Evolutionary conservation across 2,888 invertebrate species (phyloP), one percentile per base, ranked within the genome.

Genomic region (Ptychoptera albimana): DNA sequence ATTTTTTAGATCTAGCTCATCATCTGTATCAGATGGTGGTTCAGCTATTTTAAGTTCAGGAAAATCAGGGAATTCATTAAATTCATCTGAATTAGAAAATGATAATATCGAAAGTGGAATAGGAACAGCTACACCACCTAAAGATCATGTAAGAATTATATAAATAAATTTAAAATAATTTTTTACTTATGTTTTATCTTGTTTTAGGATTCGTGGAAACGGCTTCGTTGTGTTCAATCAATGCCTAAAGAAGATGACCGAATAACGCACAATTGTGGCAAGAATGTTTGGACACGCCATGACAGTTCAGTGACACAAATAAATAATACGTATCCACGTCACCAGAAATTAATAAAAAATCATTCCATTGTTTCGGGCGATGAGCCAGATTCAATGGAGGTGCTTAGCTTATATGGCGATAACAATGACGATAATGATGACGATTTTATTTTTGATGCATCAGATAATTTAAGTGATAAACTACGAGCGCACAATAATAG

Each of bases 111-210:
- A 64, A 50, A 63, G 63, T 51, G 63, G 63, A 51, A 61, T 63
- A 50, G 63, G 61, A 35, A 61, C 63, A 42, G 61, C 63, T 13
- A 62, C 64, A 37, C 63, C 64, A 37, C 63, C 64, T n/a, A 64
- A 63, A 49, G 63, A 64, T 37, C 57, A 55, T 51, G 55, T 58
- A 47, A 57, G n/a, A n/a, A n/a, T n/a, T n/a, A n/a, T 60, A 51
- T 62, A 61, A 61, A 61, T 60, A 52, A 57, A 16, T 15, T 40
- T 40, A 6, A 6, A 30, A 15, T 40, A 32, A 29, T 39, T 30
- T 1, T 39, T 13, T 4, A 30, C 15, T 15, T 14, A 13, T 15
- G 10, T 32, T 15, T 15, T 15, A 5, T 40, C 31, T 32, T 8
- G 8, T 40, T 40, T 32, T 37, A 45, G 45, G 42, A 45, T 14